Evolutionary conservation across 2,797 vertebrate genomes (phyloP).

Genomic region (Amblyraja radiata): DNA sequence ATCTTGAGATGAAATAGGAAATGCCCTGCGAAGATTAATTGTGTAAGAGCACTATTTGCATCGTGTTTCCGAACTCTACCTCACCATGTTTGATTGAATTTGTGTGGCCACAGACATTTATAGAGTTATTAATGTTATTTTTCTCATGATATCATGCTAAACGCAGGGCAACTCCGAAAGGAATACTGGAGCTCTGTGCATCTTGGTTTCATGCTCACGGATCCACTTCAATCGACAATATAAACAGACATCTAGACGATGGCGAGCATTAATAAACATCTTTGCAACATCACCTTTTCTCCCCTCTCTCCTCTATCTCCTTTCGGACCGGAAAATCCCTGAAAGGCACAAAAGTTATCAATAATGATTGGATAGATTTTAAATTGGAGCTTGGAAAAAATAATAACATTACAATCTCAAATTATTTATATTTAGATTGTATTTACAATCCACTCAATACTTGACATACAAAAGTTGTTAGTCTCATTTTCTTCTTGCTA

Average conservation of each 20-base stretch:
- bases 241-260: not conserved
- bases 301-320: slow-evolving; percentile 94
- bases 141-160: not conserved
- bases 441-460: not conserved
- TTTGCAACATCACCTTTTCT: slow-evolving; percentile 81
- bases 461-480: not conserved
- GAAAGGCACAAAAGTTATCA: slow-evolving; percentile 64
- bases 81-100: not conserved
- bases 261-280: not conserved
- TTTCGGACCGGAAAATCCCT: slow-evolving; percentile 96
- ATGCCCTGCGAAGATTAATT: not conserved
- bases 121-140: not conserved
- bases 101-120: not conserved
- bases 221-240: slow-evolving; percentile 9
- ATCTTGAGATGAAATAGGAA: not conserved
- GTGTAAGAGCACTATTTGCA: not conserved
- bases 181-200: slow-evolving; percentile 25
- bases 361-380: slow-evolving; percentile 39
- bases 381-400: not conserved
- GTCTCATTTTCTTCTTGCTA: not conserved
- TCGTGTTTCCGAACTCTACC: not conserved
- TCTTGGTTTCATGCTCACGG: slow-evolving; percentile 4
- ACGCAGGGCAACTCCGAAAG: not conserved
- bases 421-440: not conserved
- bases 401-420: not conserved